phyloP scores from a whole-genome alignment of 2,797 vertebrate species.

The Xenopus petersii region DNA sequence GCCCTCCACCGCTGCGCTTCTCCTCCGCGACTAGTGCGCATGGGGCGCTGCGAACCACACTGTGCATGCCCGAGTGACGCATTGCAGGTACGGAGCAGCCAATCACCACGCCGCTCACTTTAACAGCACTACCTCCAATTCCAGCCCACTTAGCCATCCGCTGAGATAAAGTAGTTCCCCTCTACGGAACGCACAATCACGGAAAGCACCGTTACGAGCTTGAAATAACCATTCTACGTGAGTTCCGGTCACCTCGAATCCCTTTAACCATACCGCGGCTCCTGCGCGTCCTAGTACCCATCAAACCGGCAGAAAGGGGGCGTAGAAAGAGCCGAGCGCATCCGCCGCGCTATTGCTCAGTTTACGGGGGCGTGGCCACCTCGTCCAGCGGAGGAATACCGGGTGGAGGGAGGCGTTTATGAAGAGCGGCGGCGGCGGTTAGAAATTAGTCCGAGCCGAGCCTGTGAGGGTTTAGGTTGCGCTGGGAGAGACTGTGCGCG shows the following conservation, averaged over 20 bases:
- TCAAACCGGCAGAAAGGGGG: too few species aligned
- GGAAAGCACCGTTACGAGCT: too few species aligned
- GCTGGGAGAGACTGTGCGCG: neutral
- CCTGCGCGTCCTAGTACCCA: too few species aligned
- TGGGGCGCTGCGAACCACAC: slow-evolving; percentile 54
- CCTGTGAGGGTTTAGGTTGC: slow-evolving; percentile 49
- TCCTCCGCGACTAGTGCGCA: slow-evolving; percentile 24
- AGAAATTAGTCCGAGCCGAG: slow-evolving; percentile 71
- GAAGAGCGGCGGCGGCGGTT: slow-evolving; percentile 78
- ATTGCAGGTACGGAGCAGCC: slow-evolving; percentile 95
- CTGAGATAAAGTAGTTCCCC: slow-evolving; percentile 68
- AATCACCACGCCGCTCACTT: slow-evolving; percentile 73
- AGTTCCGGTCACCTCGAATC: too few species aligned
- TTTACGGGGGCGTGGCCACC: slow-evolving; percentile 6
- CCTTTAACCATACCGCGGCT: too few species aligned
- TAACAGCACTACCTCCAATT: slow-evolving; percentile 41
- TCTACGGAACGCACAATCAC: too few species aligned
- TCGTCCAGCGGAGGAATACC: slow-evolving; percentile 77
- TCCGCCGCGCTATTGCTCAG: slow-evolving; percentile 37
- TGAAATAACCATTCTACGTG: too few species aligned
- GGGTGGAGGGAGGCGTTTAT: slow-evolving; percentile 79
- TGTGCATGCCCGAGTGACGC: slow-evolving; percentile 88
- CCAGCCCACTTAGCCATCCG: slow-evolving; percentile 67
- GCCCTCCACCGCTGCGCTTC: slow-evolving; percentile 16
- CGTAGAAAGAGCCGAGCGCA: too few species aligned